phyloP scores from a whole-genome alignment of 2,113 vertebrate genomes.

The Microcebus lehilahytsara region DNA sequence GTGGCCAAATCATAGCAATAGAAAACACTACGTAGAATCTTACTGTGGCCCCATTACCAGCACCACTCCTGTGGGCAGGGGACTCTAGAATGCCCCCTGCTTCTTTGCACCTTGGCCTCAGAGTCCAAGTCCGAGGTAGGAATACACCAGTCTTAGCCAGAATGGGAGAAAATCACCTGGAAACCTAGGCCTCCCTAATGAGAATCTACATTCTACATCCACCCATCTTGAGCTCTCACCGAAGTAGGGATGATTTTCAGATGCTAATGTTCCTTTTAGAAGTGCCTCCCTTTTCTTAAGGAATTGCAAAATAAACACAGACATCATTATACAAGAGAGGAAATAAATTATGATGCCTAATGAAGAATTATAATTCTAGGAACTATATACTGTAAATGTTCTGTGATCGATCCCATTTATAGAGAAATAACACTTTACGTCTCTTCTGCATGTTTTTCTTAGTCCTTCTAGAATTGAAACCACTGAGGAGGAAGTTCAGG shows the following conservation, averaged over 20 bases:
- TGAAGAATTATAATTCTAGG: neutral
- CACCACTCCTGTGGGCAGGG: neutral
- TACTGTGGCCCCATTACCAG: neutral
- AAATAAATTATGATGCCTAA: neutral
- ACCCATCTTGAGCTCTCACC: neutral
- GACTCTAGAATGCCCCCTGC: neutral
- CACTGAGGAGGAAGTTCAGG: neutral
- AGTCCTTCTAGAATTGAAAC: neutral
- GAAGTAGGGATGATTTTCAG: neutral
- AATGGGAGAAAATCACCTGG: neutral
- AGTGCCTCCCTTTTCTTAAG: neutral
- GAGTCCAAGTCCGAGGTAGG: neutral
- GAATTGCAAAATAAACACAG: neutral
- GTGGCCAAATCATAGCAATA: neutral
- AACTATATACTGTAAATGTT: too few relatives aligned
- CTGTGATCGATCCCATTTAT: neutral
- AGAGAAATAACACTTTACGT: neutral
- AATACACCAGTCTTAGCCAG: neutral
- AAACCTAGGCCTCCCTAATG: neutral
- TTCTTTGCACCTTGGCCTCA: neutral
- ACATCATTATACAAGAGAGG: neutral
- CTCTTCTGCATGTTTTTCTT: neutral
- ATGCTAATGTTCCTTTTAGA: neutral
- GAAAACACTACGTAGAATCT: neutral
- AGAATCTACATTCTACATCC: neutral